These are phyloP conservation scores for Andrena trimmerana DNA, from an alignment of 2,888 invertebrate genomes.

Conservation along the genomic window DNA sequence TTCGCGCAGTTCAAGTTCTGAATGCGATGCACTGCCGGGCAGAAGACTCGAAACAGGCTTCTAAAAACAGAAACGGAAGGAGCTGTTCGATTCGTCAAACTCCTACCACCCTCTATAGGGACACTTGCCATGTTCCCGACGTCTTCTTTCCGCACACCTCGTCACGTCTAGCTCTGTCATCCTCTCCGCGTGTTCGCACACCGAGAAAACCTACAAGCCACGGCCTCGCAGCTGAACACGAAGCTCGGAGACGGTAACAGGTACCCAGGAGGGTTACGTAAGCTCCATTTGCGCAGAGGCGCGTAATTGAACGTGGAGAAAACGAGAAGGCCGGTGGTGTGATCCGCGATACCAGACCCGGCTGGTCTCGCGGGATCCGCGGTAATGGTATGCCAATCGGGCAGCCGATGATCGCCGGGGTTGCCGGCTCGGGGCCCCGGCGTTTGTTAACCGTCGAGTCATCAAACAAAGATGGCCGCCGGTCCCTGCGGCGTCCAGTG, in stretches of 20 bases:
- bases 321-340: slow-evolving; percentile 35
- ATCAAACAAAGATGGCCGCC: slow-evolving; percentile 76
- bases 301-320: slow-evolving; percentile 1
- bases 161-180: no score
- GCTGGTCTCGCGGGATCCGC: slow-evolving; percentile 62
- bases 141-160: no score
- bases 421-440: slow-evolving; percentile 44
- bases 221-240: neutral
- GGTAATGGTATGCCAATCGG: slow-evolving; percentile 73
- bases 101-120: no score
- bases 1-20: neutral
- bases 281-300: neutral
- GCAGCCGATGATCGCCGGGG: slow-evolving; percentile 66
- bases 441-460: slow-evolving; percentile 70
- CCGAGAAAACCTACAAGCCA: neutral
- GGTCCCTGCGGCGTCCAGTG: slow-evolving; percentile 57
- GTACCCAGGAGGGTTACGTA: slow-evolving; percentile 10
- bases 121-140: no score
- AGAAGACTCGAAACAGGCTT: neutral
- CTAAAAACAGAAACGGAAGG: no score
- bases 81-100: no score
- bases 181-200: no score
- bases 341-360: slow-evolving; percentile 29
- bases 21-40: neutral
- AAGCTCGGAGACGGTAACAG: neutral